These are phyloP conservation scores for Dendronephthya gigantea DNA, from an alignment of 64 coral and sea anemone species.

Conservation along the genomic window DNA sequence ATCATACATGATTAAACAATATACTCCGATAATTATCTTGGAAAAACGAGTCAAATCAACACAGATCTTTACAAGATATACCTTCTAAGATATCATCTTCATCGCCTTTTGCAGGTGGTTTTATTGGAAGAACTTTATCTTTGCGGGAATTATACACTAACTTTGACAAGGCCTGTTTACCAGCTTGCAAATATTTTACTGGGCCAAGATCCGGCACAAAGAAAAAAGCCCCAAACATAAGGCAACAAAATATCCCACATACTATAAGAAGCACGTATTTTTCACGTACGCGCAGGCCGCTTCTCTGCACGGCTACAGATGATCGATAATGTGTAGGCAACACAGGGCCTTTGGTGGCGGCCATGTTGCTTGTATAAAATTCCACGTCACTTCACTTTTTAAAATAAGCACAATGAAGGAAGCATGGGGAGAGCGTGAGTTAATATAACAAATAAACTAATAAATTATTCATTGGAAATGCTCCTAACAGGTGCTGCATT, in stretches of 20 bases:
- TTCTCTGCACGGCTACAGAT: conserved; percentile 61
- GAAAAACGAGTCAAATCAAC: neutral
- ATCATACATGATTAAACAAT: too few relatives aligned
- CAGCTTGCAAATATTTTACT: neutral
- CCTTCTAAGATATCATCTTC: neutral
- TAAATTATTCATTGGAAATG: too few relatives aligned
- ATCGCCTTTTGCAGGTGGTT: neutral
- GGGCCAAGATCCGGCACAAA: conserved; percentile 71
- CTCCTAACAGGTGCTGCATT: too few relatives aligned
- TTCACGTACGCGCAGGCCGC: conserved; percentile 76
- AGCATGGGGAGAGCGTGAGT: too few relatives aligned
- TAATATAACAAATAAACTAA: too few relatives aligned
- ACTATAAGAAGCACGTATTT: conserved; percentile 96
- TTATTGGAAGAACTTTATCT: neutral
- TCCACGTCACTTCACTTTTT: conserved; percentile 30
- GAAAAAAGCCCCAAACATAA: conserved; percentile 98
- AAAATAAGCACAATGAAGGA: too few relatives aligned
- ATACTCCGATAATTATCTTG: too few relatives aligned
- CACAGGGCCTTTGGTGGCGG: conserved; percentile 50
- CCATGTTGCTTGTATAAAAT: conserved; percentile 56
- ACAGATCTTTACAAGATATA: neutral
- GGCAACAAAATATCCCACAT: conserved; percentile 79
- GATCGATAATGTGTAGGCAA: conserved; percentile 91
- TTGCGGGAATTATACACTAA: neutral
- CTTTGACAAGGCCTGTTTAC: conserved; percentile 65